Percentiles rank a stretch among this genome's conserved stretches.
phyloP scores from a whole-genome alignment of 2,113 vertebrate species.

The Ictidomys tridecemlineatus region DNA sequence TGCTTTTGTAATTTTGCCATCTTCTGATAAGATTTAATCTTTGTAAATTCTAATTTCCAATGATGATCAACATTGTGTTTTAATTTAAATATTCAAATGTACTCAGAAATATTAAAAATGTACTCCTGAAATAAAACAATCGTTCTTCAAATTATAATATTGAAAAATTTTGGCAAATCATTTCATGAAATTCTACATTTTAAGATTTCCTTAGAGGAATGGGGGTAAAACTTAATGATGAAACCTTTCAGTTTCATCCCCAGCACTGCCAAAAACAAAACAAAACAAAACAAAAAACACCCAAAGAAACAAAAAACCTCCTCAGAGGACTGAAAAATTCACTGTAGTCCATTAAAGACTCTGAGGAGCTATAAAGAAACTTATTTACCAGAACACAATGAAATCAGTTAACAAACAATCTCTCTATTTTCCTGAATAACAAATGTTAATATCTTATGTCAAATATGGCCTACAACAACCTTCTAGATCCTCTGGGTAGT shows the following conservation, averaged over 20 bases:
- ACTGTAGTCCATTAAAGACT: background rate
- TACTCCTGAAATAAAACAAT: background rate
- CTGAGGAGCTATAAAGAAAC: background rate
- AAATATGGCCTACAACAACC: background rate
- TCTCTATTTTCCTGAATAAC: background rate
- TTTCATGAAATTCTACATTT: background rate
- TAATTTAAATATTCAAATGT: background rate
- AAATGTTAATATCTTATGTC: background rate
- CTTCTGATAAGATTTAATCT: constrained; percentile 30
- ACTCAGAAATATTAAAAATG: background rate
- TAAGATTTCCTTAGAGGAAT: background rate
- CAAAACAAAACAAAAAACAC: too few species aligned
- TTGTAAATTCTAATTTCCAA: constrained; percentile 10
- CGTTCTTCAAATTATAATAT: background rate
- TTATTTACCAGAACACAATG: background rate
- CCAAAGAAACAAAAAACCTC: too few species aligned
- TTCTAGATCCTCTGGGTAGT: background rate
- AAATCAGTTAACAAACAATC: background rate
- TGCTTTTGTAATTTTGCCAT: background rate
- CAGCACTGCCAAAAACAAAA: too few species aligned
- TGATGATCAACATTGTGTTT: background rate
- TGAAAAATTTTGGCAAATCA: background rate
- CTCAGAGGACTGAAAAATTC: background rate
- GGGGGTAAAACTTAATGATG: too few species aligned
- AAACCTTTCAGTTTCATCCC: too few species aligned